Base-by-base conservation (phyloP, 2,113 vertebrate genomes). In the Myiopsitta monachus region DNA sequence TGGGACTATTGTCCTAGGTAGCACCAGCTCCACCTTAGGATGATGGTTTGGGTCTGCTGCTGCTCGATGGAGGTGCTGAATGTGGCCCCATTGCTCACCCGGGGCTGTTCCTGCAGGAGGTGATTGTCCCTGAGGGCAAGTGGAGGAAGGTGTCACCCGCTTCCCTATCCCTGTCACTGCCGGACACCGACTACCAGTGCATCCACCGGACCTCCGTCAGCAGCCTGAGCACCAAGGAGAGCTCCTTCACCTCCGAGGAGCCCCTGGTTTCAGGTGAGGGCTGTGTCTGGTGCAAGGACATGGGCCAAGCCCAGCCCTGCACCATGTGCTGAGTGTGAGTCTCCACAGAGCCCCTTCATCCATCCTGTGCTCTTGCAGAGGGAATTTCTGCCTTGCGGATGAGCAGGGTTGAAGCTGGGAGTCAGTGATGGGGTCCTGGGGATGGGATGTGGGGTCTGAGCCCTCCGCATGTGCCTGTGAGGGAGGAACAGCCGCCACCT, bases 71-170 rank as follows among this genome's bases (percentile, higher is more conserved):
- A 76, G 61, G 6, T 46, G n/a, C 51, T 3, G 1, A 36, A 41
- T 69, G 11, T 55, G 83, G 41, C 11, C 18, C n/a, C 22, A 1
- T n/a, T 2, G 31, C 82, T 95, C 67, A 88, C 47, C 12, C 0
- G 0, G 54, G 11, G 27, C 54, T 78, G 41, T 76, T 94, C 97
- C 92, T 19, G 44, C 95, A 98, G 92, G 99, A 99, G 55, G 98
- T 98, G 90, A 99, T 99, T 10, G 98, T 98, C 57, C 98, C 98
- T 0, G 98, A 98, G 57, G 98, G 99, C 95, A 99, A 99, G 92
- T 99, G 99, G 99, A 98, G 99, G 95, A 99, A 99, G 97, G 98
- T 98, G 23, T 99, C 99, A 1, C 98, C 98, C 1, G 88, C 97
- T 21, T 98, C 99, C 0, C 95, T 98, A 79, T 98, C 99, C 11